Base-by-base conservation (phyloP, 2,888 invertebrate species). In the Agriotes lineatus region DNA sequence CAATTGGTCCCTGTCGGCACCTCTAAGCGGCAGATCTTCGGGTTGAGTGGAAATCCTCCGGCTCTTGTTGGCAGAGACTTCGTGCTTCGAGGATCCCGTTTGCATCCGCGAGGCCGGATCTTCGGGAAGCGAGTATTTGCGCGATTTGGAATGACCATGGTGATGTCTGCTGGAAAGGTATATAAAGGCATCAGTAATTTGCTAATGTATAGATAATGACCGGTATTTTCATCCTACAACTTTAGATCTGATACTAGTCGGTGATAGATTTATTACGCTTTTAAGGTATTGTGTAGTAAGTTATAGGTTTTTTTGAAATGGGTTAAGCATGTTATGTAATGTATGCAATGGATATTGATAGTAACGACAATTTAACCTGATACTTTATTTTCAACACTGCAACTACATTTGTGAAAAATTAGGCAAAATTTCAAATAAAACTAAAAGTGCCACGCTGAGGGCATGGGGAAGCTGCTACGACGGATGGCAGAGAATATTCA, bases 1-100 rank as follows among this genome's bases (percentile, higher is more conserved):
- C 82, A 96, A 86, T 76, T 94, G 93, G 81, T 94, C 95, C 76
- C 91, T 89, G 85, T 95, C 95, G 30, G 91, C 89, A 77, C 93
- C 93, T 71, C 90, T 89, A 69, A 96, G 87, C 22, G 90, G 89
- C 73, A 93, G 91, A 82, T 95, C 95, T 76, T 92, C 93, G 39
- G 92, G 90, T 79, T 90, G 91, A 57, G 90, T 88, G 75, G 91
- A 91, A 74, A 91, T 87, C 71, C 90, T 85, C 48, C 90, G 86
- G 25, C 45, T 65, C 72, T 69, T 71, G 73, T 74, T 64, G 72
- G 79, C 33, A 75, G 82, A 25, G 2, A 86, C 87, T 74, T 87
- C 83, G 19, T 86, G 80, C 57, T 86, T 85, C 2, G 30, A 7
- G 2, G 37, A 14, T 9, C 18, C 44, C 14, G 19, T 50, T 45